Percentiles rank a stretch among this genome's conserved stretches.
phyloP scores from a whole-genome alignment of 2,888 invertebrate genomes.

The Rhyacophila evoluta region DNA sequence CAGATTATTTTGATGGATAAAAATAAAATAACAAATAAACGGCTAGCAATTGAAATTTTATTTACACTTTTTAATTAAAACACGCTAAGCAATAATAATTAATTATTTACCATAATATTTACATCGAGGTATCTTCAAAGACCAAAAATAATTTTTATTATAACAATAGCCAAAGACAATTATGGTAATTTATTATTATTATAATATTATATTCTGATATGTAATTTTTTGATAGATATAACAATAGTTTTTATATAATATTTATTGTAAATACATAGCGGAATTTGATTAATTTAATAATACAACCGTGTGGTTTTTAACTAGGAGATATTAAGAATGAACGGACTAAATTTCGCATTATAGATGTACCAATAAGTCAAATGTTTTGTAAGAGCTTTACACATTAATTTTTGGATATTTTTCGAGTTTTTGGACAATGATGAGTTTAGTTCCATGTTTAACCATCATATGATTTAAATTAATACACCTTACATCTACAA shows the following conservation, averaged over 20 bases:
- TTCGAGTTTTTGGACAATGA: too few relatives aligned
- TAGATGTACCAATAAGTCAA: too few relatives aligned
- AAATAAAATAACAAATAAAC: not conserved
- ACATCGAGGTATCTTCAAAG: constrained; percentile 32
- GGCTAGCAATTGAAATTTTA: constrained; percentile 6
- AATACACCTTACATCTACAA: too few relatives aligned
- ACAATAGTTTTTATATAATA: not conserved
- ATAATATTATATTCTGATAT: constrained; percentile 3
- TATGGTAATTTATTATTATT: constrained; percentile 7
- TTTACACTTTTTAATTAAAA: constrained; percentile 1
- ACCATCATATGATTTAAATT: too few relatives aligned
- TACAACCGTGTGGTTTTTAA: not conserved
- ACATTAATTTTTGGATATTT: too few relatives aligned
- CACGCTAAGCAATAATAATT: constrained; percentile 12
- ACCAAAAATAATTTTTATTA: constrained; percentile 22
- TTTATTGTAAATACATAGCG: not conserved
- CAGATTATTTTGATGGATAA: not conserved
- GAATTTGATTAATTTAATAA: not conserved
- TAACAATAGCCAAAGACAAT: constrained; percentile 18
- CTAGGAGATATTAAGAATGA: not conserved
- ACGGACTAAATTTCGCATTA: too few relatives aligned
- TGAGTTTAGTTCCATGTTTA: too few relatives aligned
- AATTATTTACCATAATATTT: constrained; percentile 35
- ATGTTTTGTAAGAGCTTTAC: too few relatives aligned
- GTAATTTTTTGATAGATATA: constrained; percentile 20